A percentile compares a stretch with the other conserved stretches of the same genome.
Conservation (phyloP, 2,797 vertebrate species). For the Anguilla megastoma region DNA sequence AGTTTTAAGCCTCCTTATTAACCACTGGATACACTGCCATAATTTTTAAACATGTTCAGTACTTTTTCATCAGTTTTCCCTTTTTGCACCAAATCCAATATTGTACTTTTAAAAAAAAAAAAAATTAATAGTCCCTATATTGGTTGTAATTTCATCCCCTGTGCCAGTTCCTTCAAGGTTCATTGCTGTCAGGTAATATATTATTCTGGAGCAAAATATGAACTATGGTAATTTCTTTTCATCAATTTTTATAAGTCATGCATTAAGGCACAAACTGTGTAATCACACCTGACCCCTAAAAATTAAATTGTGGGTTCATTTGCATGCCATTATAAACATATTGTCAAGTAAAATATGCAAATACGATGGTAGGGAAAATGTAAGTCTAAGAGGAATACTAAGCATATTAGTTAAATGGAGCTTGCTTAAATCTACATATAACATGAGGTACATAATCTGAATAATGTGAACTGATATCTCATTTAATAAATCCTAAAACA, state of each 20-base stretch:
- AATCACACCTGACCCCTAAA: constrained; percentile 9
- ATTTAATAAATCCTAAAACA: not conserved
- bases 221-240: not conserved
- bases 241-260: constrained; percentile 2
- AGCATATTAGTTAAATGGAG: not conserved
- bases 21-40: not conserved
- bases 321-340: constrained; percentile 12
- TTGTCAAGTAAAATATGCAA: not conserved
- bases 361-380: not conserved
- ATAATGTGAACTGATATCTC: not conserved
- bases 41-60: not conserved
- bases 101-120: not conserved
- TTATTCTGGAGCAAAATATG: not conserved
- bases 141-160: not conserved
- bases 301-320: not conserved
- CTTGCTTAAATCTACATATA: not conserved
- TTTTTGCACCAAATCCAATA: not conserved
- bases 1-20: not conserved
- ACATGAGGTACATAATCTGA: not conserved
- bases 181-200: not conserved
- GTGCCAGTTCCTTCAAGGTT: not conserved
- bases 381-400: not conserved
- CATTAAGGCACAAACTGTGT: not conserved
- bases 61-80: not conserved
- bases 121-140: not conserved